Evolutionary conservation across 2,113 vertebrate species (phyloP).

Genomic region (Paratilapia polleni): DNA sequence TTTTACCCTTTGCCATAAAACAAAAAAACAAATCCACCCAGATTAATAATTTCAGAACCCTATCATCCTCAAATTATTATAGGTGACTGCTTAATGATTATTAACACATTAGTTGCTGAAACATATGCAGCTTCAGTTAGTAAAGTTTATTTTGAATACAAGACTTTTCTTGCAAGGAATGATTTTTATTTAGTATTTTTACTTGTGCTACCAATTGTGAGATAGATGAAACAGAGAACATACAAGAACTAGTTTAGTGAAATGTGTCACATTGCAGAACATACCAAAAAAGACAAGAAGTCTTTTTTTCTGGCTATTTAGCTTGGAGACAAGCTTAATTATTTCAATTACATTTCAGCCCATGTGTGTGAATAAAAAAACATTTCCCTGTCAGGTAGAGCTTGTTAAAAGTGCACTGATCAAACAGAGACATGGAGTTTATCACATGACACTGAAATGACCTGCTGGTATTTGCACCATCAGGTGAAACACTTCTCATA

Average conservation of each 20-base stretch:
- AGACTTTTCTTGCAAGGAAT: not conserved
- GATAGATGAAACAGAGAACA: too few relatives aligned
- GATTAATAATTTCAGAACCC: not conserved
- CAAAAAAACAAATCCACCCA: too few relatives aligned
- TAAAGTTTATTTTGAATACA: not conserved
- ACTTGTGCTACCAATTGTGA: not conserved
- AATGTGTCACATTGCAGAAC: not conserved
- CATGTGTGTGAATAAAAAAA: not conserved
- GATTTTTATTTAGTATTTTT: not conserved
- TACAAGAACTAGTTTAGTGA: not conserved
- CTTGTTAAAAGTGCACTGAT: constrained; percentile 41
- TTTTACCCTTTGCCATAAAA: not conserved
- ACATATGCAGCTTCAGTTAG: not conserved
- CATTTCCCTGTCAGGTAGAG: constrained; percentile 27
- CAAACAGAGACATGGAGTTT: constrained; percentile 31
- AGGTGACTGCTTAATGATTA: not conserved
- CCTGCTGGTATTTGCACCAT: constrained; percentile 47
- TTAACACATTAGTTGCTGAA: not conserved
- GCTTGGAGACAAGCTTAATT: not conserved
- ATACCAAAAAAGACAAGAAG: not conserved
- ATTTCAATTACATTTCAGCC: not conserved
- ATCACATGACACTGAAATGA: constrained; percentile 39
- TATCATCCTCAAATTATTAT: not conserved
- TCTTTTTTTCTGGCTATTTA: not conserved
- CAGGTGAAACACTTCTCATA: not conserved